These are phyloP conservation scores for Cephalopterus ornatus DNA, from an alignment of 2,113 vertebrate species.

Conservation along the genomic window DNA sequence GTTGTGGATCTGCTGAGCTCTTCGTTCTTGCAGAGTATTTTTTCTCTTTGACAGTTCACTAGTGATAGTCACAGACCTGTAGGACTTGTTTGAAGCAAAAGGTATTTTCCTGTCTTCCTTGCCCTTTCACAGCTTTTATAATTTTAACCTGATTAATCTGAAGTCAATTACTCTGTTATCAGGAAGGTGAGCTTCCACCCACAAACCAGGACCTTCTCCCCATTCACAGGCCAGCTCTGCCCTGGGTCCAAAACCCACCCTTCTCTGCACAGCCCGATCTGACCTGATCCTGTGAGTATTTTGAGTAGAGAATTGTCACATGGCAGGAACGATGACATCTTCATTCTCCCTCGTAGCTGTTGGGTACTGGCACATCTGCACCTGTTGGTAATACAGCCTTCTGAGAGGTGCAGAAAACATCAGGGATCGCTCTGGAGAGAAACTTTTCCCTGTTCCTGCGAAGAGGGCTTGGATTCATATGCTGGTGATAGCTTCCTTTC, in stretches of 20 bases:
- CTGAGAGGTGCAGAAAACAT: background rate
- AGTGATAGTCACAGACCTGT: background rate
- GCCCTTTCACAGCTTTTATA: background rate
- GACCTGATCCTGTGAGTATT: background rate
- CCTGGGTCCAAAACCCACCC: background rate
- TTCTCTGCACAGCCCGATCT: background rate
- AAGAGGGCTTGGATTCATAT: rapidly evolving
- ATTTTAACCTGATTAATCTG: background rate
- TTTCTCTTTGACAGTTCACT: background rate
- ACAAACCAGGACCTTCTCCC: background rate
- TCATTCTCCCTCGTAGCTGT: background rate
- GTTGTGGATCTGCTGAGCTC: background rate
- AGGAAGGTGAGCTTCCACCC: background rate
- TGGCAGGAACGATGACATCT: background rate
- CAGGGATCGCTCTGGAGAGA: rapidly evolving
- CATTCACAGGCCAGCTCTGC: background rate
- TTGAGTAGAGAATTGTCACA: background rate
- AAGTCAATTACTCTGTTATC: background rate
- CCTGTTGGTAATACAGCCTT: background rate
- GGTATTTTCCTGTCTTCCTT: background rate
- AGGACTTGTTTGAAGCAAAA: background rate
- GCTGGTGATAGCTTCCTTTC: background rate
- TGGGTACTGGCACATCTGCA: background rate
- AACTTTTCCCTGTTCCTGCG: background rate
- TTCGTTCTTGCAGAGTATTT: background rate